Evolutionary conservation across 1,140 invertebrate genomes (phyloP).

Genomic region (Papilio machaon): DNA sequence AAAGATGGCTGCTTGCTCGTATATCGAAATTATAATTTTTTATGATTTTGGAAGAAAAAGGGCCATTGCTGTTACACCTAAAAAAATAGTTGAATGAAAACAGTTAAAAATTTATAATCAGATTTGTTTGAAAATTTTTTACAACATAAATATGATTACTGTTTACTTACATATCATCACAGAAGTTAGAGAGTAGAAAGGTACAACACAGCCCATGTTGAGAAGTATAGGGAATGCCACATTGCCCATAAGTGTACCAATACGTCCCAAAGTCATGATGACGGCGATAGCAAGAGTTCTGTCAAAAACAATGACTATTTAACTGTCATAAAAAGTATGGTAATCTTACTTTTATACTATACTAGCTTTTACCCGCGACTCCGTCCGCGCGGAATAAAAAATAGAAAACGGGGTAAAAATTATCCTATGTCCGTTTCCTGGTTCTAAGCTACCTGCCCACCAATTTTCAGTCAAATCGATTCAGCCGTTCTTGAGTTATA

Average conservation of each 20-base stretch:
- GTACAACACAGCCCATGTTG: constrained; percentile 39
- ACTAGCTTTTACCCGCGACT: too few relatives aligned
- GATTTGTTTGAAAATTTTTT: not conserved
- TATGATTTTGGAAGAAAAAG: constrained; percentile 49
- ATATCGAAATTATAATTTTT: constrained; percentile 33
- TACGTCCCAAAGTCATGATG: constrained; percentile 39
- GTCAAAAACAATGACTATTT: not conserved
- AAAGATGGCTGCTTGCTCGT: too few relatives aligned
- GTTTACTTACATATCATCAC: constrained; percentile 74
- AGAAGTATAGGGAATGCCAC: constrained; percentile 40
- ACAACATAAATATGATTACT: not conserved
- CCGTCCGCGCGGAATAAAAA: too few relatives aligned
- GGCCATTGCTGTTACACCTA: constrained; percentile 48
- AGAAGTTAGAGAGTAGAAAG: constrained; percentile 51
- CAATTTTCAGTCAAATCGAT: too few relatives aligned
- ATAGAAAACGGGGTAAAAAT: too few relatives aligned
- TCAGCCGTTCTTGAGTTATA: too few relatives aligned
- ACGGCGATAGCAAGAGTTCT: constrained; percentile 33
- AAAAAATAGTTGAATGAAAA: constrained; percentile 27
- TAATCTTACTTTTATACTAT: too few relatives aligned
- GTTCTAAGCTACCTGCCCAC: too few relatives aligned
- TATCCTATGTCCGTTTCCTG: too few relatives aligned
- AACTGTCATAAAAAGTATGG: too few relatives aligned
- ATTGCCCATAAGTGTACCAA: constrained; percentile 40
- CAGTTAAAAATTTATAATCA: not conserved